Base-by-base conservation (phyloP, 2,113 vertebrate genomes). In the Apistogramma diplotaenia region DNA sequence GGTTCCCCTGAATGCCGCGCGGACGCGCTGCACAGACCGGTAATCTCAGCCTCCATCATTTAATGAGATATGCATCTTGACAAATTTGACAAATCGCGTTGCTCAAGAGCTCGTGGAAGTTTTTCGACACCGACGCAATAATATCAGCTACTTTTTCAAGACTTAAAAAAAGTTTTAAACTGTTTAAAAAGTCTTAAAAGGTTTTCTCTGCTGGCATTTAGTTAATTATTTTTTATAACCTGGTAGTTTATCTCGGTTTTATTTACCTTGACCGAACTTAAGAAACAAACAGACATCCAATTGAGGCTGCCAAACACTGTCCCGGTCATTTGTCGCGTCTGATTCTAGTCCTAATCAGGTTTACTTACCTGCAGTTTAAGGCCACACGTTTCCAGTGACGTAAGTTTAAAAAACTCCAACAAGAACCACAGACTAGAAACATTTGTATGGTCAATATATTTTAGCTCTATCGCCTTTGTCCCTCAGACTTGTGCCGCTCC, bases 1-100 rank as follows among this genome's bases (percentile, higher is more conserved):
- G 59, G 85, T 91, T 90, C 89, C 86, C 10, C 5, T 0, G 31
- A 21, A 51, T 31, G 79, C 89, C 94, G 83, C 94, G 67, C 7
- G 92, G 89, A 85, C 55, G 91, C 91, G 92, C 91, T 86, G 74
- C 56, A 15, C 10, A 57, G 57, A 46, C 25, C 23, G 23, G 27
- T 62, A 60, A 85, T 78, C 72, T 85, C 62, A 81, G 33, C 29
- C 74, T 76, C 72, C 85, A 88, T 91, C 87, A 80, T 51, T 76
- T 57, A 2, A 55, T 21, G 46, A 59, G 70, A 87, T 72, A 49
- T 67, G 40, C n/a, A 61, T 82, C 75, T 73, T 60, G 2, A 55
- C 29, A 58, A 73, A 31, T 27, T n/a, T 60, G 62, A 46, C 1
- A 23, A 59, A 46, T 58, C 1, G 16, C 25, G 6, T 46, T 79